Base-by-base conservation (phyloP, 2,113 vertebrate genomes). In the Etheostoma cragini region DNA sequence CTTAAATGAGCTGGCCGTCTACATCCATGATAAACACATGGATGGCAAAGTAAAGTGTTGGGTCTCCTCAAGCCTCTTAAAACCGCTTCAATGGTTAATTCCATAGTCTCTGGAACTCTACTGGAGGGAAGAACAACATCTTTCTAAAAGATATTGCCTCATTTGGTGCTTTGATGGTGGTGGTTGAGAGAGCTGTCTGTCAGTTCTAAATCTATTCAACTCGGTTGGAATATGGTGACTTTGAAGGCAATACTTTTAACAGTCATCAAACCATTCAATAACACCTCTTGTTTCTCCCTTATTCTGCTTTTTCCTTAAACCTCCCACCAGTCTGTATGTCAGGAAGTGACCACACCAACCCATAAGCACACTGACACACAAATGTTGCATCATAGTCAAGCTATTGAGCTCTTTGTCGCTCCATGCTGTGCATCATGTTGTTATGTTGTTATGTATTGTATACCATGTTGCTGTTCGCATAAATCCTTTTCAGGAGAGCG, bases 271-370 rank as follows among this genome's bases (percentile, higher is more conserved):
- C 57, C 52, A 24, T 49, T 52, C 1, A 26, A 22, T 42, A 38
- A 30, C 30, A 30, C 30, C 30, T 22, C 13, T 42, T 19, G 19
- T 35, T 65, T 70, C 19, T 70, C 50, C 65, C 26, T 61, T 8
- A 11, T 63, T 69, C 5, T 10, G 16, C 8, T 30, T 70, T 71
- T 13, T 42, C 33, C 30, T 68, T 47, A 30, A 6, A 53, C 35
- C 10, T 35, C 15, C 6, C 64, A 65, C 38, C 24, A 7, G n/a
- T 74, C 6, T 35, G 4, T 21, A 0, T 8, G 5, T 58, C 47
- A 74, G 26, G 16, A 73, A 83, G 35, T 77, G 46, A 78, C 16
- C 38, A 35, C 50, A 76, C 52, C 54, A 62, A 26, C 42, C n/a
- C 42, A 63, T 24, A 65, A 24, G 16, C 47, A 71, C 71, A 53